Base-by-base conservation (phyloP, 2,888 invertebrate genomes). In the Scelioninae gen. 1 region DNA sequence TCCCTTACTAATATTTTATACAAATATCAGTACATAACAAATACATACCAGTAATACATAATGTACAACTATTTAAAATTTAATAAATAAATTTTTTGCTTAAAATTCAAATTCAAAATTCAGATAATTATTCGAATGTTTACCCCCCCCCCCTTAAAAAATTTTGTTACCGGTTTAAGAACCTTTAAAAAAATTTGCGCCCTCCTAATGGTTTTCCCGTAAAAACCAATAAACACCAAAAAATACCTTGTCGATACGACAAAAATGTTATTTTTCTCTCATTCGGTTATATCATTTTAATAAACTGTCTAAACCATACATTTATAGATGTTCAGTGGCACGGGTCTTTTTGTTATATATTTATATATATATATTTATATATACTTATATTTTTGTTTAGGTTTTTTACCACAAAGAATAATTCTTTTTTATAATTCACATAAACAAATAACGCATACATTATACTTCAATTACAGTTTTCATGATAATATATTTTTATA, bases 391-490 rank as follows among this genome's bases (percentile, higher is more conserved):
- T 74, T 29, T 49, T 47, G 9, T 49, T 65, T 16, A 29, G 31
- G 34, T 76, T 79, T 86, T 83, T 81, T 51, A 66, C 80, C 66
- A 74, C 77, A 72, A 77, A 85, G 83, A 87, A 87, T 81, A 86
- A 81, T 65, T 74, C 60, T 66, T 49, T 84, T 65, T 84, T 69
- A 72, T 85, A 85, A 87, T 88, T 89, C 88, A 91, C 90, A 90
- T 88, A 86, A 86, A 91, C 88, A 87, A 89, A 78, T 88, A 91
- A 91, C 89, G 89, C 90, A 87, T 91, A 91, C 89, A 90, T 89
- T 90, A 90, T 89, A 89, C 85, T 89, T 91, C 60, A 89, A 88
- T 91, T 91, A 91, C 87, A 91, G 89, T 89, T 84, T 89, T 88
- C 89, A 90, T 91, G 87, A 89, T 90, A 88, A 87, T 86, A 85